Percentiles rank a stretch among this genome's conserved stretches.
Conservation (phyloP, 2,797 vertebrate species). For the Coreius guichenoti region DNA sequence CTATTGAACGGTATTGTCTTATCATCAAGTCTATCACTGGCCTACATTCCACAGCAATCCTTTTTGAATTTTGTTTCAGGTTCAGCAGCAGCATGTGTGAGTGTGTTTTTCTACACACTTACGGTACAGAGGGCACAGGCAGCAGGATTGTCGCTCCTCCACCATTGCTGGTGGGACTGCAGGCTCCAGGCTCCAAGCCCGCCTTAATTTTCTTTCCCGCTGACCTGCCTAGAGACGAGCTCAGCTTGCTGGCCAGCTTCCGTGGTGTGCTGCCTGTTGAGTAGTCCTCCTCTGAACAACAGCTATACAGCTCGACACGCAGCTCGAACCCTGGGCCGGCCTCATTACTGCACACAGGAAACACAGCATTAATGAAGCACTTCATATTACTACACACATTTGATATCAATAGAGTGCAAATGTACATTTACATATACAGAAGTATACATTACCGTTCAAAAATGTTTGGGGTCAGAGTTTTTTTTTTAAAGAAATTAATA, state of each 20-base stretch:
- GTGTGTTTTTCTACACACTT: slow-evolving; percentile 65
- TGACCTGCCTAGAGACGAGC: slow-evolving; percentile 90
- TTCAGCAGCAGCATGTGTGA: neutral
- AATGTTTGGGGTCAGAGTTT: neutral
- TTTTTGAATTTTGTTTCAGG: neutral
- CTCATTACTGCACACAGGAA: slow-evolving; percentile 75
- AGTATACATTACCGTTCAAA: neutral
- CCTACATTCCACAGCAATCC: neutral
- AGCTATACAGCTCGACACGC: slow-evolving; percentile 90
- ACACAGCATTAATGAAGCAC: slow-evolving; percentile 13
- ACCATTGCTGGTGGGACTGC: slow-evolving; percentile 81
- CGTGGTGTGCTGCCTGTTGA: slow-evolving; percentile 85
- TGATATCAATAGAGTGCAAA: neutral
- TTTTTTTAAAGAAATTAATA: neutral
- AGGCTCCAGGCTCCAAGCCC: slow-evolving; percentile 81
- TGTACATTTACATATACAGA: neutral
- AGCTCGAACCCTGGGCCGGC: slow-evolving; percentile 87
- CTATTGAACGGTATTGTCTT: neutral
- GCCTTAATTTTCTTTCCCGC: slow-evolving; percentile 86
- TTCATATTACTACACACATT: neutral
- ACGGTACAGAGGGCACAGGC: slow-evolving; percentile 85
- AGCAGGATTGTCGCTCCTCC: slow-evolving; percentile 82
- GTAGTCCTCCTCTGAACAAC: slow-evolving; percentile 87
- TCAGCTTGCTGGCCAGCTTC: slow-evolving; percentile 91
- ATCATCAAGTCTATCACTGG: neutral